These are phyloP conservation scores for Oligia fasciuncula DNA, from an alignment of 2,888 invertebrate species.

Conservation along the genomic window DNA sequence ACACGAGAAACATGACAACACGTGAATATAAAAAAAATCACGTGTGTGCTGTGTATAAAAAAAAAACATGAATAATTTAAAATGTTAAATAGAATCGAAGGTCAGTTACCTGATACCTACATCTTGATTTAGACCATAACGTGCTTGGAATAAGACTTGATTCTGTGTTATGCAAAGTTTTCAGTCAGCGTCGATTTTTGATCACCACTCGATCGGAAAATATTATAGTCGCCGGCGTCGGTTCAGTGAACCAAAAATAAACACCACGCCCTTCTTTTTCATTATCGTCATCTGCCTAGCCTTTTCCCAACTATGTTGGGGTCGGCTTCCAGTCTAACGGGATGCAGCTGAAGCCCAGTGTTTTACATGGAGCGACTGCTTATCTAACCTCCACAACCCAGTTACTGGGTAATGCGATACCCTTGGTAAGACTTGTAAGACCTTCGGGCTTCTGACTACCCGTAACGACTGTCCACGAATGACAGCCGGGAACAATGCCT, in stretches of 20 bases:
- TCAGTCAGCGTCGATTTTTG: background rate
- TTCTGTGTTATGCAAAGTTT: background rate
- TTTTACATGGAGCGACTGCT: too few relatives aligned
- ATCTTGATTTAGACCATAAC: background rate
- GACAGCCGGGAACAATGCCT: too few relatives aligned
- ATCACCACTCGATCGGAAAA: background rate
- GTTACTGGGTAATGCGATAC: too few relatives aligned
- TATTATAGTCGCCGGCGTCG: background rate
- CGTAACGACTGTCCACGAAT: too few relatives aligned
- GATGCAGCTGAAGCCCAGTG: too few relatives aligned
- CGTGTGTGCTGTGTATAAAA: background rate
- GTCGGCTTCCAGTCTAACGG: too few relatives aligned
- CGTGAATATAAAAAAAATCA: constrained; percentile 2
- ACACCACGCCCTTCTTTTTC: too few relatives aligned
- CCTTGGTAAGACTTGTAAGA: too few relatives aligned
- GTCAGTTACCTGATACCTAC: background rate
- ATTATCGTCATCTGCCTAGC: too few relatives aligned
- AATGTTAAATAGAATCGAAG: background rate
- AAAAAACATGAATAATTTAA: background rate
- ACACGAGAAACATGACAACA: background rate
- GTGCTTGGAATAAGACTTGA: background rate
- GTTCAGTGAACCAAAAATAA: constrained; percentile 12
- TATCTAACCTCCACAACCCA: too few relatives aligned
- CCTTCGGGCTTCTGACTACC: too few relatives aligned
- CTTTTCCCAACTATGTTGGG: too few relatives aligned